Conservation (phyloP, 2,113 vertebrate species). For the Pteruthius melanotis region DNA sequence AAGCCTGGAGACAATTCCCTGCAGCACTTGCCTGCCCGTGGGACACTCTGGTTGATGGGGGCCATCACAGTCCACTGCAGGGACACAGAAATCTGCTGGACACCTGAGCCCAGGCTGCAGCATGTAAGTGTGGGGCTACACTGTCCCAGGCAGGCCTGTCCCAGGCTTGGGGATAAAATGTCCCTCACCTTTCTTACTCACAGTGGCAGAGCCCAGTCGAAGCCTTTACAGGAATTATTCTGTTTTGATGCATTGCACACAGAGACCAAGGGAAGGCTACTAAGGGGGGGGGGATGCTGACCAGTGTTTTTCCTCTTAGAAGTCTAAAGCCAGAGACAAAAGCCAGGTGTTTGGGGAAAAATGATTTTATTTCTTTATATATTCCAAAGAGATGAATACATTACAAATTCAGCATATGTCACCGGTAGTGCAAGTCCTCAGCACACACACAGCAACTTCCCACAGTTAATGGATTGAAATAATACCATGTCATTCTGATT, state of each 20-base stretch:
- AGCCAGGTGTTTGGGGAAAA: neutral
- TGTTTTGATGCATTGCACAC: neutral
- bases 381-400: neutral
- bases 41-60: too few species aligned
- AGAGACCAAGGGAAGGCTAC: neutral
- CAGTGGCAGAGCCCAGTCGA: neutral
- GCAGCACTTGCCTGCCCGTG: fast-evolving
- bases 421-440: neutral
- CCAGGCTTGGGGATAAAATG: neutral
- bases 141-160: neutral
- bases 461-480: neutral
- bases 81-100: neutral
- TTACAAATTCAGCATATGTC: neutral
- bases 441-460: neutral
- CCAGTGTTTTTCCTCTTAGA: neutral
- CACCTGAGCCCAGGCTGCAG: neutral
- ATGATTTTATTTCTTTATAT: neutral
- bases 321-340: neutral
- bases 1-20: neutral
- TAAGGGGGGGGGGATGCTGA: neutral
- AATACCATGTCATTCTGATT: neutral
- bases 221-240: neutral
- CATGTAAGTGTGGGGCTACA: too few species aligned
- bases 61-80: neutral
- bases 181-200: neutral